These are phyloP conservation scores for Pseudomyrmex flavicornis DNA, from an alignment of 1,140 invertebrate genomes.

Conservation along the genomic window DNA sequence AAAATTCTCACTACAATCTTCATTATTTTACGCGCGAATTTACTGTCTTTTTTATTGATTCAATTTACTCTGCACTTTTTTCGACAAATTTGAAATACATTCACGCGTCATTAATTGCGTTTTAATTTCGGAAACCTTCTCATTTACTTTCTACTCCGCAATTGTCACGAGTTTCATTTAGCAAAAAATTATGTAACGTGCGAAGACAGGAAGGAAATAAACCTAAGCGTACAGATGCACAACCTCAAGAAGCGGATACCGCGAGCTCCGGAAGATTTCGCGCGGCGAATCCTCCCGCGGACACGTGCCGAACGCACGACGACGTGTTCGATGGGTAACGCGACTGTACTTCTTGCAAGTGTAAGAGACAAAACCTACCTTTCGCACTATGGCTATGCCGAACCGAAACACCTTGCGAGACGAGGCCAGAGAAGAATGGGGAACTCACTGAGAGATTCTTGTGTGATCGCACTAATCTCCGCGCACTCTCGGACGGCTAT, in stretches of 20 bases:
- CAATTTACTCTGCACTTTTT: background rate
- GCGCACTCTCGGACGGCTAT: background rate
- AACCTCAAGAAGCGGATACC: background rate
- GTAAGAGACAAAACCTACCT: conserved; percentile 21
- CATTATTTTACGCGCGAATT: background rate
- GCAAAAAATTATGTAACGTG: conserved; percentile 30
- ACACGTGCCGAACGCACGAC: conserved; percentile 21
- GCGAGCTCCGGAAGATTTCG: background rate
- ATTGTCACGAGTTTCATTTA: conserved; percentile 27
- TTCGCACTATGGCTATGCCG: background rate
- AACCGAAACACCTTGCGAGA: background rate
- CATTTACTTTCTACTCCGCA: conserved; percentile 1
- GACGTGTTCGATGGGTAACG: background rate
- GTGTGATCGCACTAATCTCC: conserved; percentile 3
- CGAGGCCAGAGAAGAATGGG: background rate
- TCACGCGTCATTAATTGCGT: background rate
- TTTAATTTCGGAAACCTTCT: background rate
- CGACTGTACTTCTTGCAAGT: background rate
- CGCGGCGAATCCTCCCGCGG: background rate
- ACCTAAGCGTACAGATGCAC: background rate
- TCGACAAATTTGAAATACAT: background rate
- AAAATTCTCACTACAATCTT: background rate
- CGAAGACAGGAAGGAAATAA: conserved; percentile 2
- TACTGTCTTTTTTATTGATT: background rate
- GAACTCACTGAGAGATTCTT: conserved; percentile 21